Percentiles rank a stretch among this genome's conserved stretches.
Evolutionary conservation across 2,888 invertebrate genomes (phyloP).

Genomic region (Heterodera filipjevi): DNA sequence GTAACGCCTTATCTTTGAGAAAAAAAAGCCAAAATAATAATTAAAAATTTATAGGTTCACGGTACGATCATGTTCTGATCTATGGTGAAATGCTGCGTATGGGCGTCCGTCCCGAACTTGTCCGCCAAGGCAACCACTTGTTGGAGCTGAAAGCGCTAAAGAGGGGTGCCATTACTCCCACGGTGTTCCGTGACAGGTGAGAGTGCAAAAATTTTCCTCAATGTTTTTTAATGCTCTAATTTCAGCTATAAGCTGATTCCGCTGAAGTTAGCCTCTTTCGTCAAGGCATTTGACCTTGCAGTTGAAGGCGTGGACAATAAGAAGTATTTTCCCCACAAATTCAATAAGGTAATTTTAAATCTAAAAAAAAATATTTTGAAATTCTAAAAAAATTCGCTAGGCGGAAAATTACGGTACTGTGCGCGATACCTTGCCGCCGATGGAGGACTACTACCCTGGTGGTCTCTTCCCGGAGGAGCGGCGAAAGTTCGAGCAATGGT

Average conservation of each 20-base stretch:
- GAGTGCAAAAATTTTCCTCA: neutral
- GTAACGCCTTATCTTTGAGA: neutral
- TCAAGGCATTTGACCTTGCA: neutral
- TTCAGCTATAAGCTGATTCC: neutral
- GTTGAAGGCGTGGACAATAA: neutral
- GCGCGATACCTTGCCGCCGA: neutral
- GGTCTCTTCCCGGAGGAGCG: too few species aligned
- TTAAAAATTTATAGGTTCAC: neutral
- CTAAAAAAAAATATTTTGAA: neutral
- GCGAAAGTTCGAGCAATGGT: too few species aligned
- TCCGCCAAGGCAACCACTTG: too few species aligned
- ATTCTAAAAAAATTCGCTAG: neutral
- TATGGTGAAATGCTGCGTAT: too few species aligned
- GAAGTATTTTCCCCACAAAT: slow-evolving; percentile 13
- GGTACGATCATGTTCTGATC: neutral
- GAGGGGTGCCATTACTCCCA: neutral
- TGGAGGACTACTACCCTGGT: slow-evolving; percentile 16
- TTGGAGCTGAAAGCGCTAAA: neutral
- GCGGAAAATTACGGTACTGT: neutral
- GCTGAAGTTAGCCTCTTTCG: neutral
- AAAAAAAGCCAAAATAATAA: too few species aligned
- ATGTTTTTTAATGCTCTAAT: neutral
- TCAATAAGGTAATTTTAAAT: neutral
- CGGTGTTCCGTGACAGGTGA: neutral
- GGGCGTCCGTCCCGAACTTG: too few species aligned